A percentile compares a stretch with the other conserved stretches of the same genome.
phyloP scores from a whole-genome alignment of 1,140 invertebrate genomes.

The Drosophila simulans region DNA sequence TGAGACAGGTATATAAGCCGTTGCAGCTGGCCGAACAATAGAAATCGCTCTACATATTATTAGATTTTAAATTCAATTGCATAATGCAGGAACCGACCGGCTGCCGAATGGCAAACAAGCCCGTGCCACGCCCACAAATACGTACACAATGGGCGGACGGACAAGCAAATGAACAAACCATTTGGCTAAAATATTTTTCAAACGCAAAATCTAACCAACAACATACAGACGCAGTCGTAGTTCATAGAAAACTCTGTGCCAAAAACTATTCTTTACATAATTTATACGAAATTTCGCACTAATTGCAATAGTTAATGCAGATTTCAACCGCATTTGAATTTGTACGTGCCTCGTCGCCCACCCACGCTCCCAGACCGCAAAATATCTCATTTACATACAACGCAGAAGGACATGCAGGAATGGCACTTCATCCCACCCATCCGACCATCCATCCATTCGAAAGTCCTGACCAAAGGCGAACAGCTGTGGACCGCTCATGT shows the following conservation, averaged over 20 bases:
- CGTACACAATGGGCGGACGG: conserved; percentile 9
- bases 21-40: conserved; percentile 6
- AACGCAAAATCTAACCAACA: conserved; percentile 39
- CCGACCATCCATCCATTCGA: background rate
- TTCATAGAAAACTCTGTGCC: conserved; percentile 71
- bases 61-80: conserved; percentile 72
- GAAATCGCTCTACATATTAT: conserved; percentile 30
- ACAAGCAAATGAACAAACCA: conserved; percentile 30
- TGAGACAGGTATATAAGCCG: too few relatives aligned
- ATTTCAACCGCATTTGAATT: conserved; percentile 78
- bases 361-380: conserved; percentile 51
- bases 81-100: conserved; percentile 52
- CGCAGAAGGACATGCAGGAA: conserved; percentile 39
- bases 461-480: conserved; percentile 54
- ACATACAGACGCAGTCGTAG: conserved; percentile 35
- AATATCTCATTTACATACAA: conserved; percentile 78
- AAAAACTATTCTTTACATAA: conserved; percentile 82
- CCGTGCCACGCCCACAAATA: conserved; percentile 28
- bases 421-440: background rate
- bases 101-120: conserved; percentile 26
- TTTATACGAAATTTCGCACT: conserved; percentile 79
- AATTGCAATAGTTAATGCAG: conserved; percentile 83
- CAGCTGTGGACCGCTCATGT: conserved; percentile 70
- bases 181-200: conserved; percentile 45
- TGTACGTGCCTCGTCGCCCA: conserved; percentile 58